A percentile compares a stretch with the other conserved stretches of the same genome.
phyloP scores from a whole-genome alignment of 1,140 invertebrate species.

The Aphis gossypii region DNA sequence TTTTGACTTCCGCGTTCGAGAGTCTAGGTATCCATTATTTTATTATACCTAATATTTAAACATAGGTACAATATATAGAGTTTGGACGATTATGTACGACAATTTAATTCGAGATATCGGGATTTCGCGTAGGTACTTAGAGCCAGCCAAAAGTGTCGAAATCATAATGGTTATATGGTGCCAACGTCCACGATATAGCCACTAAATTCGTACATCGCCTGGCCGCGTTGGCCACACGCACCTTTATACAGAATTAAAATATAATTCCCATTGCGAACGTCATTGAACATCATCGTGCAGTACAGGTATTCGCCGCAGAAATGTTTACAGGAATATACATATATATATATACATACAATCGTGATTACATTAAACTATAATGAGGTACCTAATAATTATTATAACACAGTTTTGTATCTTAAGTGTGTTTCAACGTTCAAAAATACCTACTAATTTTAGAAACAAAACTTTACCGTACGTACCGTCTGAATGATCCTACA shows the following conservation, averaged over 20 bases:
- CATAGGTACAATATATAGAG: not conserved
- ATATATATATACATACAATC: not conserved
- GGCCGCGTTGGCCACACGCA: not conserved
- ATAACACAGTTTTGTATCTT: not conserved
- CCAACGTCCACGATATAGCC: not conserved
- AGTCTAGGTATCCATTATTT: not conserved
- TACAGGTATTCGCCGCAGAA: too few species aligned
- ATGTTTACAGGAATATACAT: not conserved
- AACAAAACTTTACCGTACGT: not conserved
- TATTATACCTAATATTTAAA: not conserved
- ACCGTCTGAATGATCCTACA: not conserved
- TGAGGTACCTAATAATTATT: not conserved
- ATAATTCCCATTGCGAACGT: not conserved
- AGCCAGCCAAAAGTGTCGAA: not conserved
- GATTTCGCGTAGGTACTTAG: not conserved
- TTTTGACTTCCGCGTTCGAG: not conserved
- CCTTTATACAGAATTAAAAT: not conserved
- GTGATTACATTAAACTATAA: not conserved
- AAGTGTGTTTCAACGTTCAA: not conserved
- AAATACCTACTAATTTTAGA: not conserved
- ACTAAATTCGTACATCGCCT: not conserved
- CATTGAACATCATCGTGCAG: not conserved
- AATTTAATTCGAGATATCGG: not conserved
- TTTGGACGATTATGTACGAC: not conserved
- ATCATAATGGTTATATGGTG: not conserved